Percentiles rank a stretch among this genome's conserved stretches.
Conservation (phyloP, 2,888 invertebrate genomes). For the Acleris literana region DNA sequence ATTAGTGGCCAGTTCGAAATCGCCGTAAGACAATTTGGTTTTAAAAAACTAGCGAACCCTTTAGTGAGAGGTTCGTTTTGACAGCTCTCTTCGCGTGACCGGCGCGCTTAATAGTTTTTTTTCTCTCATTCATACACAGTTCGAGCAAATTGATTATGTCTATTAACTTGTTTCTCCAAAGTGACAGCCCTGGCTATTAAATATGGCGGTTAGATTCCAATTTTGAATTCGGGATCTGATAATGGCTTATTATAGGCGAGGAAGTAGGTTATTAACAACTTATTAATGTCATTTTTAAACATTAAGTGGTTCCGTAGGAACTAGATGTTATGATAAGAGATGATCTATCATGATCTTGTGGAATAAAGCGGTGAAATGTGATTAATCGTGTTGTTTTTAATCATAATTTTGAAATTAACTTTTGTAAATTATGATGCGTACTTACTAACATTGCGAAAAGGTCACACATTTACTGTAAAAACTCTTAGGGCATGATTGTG, state of each 20-base stretch:
- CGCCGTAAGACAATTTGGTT: conserved; percentile 24
- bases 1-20: conserved; percentile 14
- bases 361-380: conserved; percentile 7
- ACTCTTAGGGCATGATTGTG: too few relatives aligned
- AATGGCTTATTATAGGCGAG: conserved; percentile 35
- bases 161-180: conserved; percentile 66
- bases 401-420: neutral
- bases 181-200: conserved; percentile 65
- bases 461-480: too few relatives aligned
- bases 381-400: conserved; percentile 17
- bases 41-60: conserved; percentile 37
- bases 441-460: too few relatives aligned
- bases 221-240: conserved; percentile 40
- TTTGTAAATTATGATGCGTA: too few relatives aligned
- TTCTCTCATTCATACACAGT: conserved; percentile 52
- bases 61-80: conserved; percentile 58
- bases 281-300: conserved; percentile 38
- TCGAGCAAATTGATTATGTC: conserved; percentile 69
- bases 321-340: conserved; percentile 24
- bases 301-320: conserved; percentile 35
- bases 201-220: conserved; percentile 47
- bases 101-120: conserved; percentile 60
- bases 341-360: conserved; percentile 20
- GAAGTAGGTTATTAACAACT: conserved; percentile 35
- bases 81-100: conserved; percentile 69